Conservation (phyloP, 2,797 vertebrate genomes). For the Hippopotamyrus pictus region DNA sequence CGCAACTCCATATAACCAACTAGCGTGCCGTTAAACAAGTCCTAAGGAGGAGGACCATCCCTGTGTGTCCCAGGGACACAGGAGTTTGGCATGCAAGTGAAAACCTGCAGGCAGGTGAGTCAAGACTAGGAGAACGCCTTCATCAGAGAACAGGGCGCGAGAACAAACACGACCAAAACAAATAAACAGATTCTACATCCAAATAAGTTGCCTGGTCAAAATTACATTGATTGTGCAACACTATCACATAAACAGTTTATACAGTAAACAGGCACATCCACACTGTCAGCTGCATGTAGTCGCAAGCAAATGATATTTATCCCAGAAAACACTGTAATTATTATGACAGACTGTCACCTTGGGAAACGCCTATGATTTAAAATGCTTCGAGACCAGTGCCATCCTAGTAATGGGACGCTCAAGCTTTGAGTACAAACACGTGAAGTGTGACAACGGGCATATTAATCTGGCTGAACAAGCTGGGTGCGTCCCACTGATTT, state of each 20-base stretch:
- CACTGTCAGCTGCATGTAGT: not conserved
- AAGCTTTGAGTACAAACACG: not conserved
- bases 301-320: not conserved
- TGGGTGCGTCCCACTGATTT: not conserved
- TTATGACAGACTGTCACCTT: not conserved
- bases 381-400: not conserved
- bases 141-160: not conserved
- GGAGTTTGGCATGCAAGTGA: not conserved
- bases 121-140: not conserved
- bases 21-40: not conserved
- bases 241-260: not conserved
- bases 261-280: not conserved
- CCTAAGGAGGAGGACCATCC: not conserved
- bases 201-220: not conserved
- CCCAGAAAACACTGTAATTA: slow-evolving; percentile 9
- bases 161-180: not conserved
- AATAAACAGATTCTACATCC: not conserved
- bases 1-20: not conserved
- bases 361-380: not conserved
- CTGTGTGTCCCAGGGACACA: not conserved
- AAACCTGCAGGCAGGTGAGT: not conserved
- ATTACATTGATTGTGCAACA: not conserved
- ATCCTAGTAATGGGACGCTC: not conserved
- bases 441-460: not conserved
- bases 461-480: not conserved